Conservation (phyloP, 2,797 vertebrate genomes). For the Pseudochirops corinnae region DNA sequence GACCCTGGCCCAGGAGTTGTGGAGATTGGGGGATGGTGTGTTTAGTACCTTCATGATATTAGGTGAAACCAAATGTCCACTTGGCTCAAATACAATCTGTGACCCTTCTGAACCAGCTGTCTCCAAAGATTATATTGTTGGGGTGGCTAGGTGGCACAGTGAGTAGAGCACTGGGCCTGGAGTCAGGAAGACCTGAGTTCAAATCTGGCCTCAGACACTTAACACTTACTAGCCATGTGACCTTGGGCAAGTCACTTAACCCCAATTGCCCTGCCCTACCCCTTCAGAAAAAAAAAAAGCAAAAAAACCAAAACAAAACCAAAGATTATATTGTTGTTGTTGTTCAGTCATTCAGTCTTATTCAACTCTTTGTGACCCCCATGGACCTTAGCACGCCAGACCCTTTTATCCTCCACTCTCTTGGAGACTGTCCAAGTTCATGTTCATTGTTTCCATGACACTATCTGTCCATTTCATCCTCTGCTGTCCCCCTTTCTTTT, state of each 20-base stretch:
- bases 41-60: background rate
- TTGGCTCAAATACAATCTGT: background rate
- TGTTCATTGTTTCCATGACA: background rate
- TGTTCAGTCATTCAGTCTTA: background rate
- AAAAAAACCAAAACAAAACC: too few species aligned
- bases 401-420: background rate
- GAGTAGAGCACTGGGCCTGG: too few species aligned
- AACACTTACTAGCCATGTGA: too few species aligned
- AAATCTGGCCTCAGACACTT: too few species aligned
- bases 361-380: background rate
- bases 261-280: too few species aligned
- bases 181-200: too few species aligned
- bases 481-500: background rate
- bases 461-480: background rate
- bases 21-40: background rate
- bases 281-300: too few species aligned
- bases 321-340: background rate
- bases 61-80: background rate
- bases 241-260: too few species aligned
- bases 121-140: background rate
- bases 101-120: background rate
- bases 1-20: background rate
- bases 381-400: background rate
- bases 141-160: too few species aligned
- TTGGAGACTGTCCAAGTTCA: background rate